These are phyloP conservation scores for Platyrinchus mystaceus DNA, from an alignment of 2,797 vertebrate species.

Conservation along the genomic window DNA sequence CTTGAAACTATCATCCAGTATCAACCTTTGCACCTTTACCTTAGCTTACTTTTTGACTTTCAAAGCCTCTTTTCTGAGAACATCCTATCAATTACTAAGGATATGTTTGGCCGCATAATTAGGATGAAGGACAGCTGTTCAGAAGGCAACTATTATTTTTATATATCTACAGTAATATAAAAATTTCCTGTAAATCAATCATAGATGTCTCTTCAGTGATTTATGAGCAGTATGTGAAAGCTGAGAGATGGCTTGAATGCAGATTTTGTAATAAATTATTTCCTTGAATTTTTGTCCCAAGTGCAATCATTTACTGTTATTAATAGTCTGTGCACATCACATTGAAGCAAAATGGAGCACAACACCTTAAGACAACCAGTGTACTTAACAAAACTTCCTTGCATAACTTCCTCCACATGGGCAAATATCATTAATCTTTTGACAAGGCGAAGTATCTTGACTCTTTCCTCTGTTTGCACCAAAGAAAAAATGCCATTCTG, in stretches of 20 bases:
- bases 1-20: background rate
- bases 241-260: constrained; percentile 1
- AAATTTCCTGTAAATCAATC: constrained; percentile 45
- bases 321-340: background rate
- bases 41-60: background rate
- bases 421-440: background rate
- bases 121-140: constrained; percentile 15
- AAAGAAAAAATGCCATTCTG: background rate
- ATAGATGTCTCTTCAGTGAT: constrained; percentile 2
- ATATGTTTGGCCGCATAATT: background rate
- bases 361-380: background rate
- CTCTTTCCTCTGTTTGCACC: background rate
- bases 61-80: background rate
- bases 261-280: constrained; percentile 1
- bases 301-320: background rate
- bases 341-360: background rate
- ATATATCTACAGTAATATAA: background rate
- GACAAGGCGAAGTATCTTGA: background rate
- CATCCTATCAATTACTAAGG: background rate
- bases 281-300: background rate
- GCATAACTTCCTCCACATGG: background rate
- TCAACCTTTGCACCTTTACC: background rate
- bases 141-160: constrained; percentile 3
- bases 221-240: background rate
- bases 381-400: background rate